Evolutionary conservation across 2,888 invertebrate genomes (phyloP), one percentile per base, ranked within the genome.

Genomic region (Patella depressa): DNA sequence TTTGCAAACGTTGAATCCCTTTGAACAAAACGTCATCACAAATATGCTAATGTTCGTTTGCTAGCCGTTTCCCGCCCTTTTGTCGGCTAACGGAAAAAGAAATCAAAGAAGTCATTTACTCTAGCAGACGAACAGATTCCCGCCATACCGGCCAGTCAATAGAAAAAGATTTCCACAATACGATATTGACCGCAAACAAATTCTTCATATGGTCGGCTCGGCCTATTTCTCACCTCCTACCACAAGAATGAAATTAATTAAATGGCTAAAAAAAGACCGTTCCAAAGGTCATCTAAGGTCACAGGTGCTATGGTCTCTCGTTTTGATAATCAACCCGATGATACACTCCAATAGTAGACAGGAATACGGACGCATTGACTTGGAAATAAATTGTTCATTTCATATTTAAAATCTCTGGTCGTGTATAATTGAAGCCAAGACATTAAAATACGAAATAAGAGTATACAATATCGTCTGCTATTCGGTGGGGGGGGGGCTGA

Each of bases 1-100:
- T 65, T 65, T 65, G 24, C 65, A 65, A 65, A 65, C 65, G 65
- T 12, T 24, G 19, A 19, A 24, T 19, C 5, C 65, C 24, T 65
- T 65, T 65, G 65, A 65, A 65, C 65, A 19, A 19, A 24, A 65
- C 65, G 65, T 65, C 65, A 65, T 65, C 65, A 65, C 65, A 65
- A 65, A 65, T 14, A 19, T 24, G 65, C 19, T 65, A 65, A 65
- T 65, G 65, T 65, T 24, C 65, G 65, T 19, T 65, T 65, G 24
- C 65, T 65, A 65, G 65, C 65, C 65, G 24, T 65, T 65, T 65
- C 65, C 65, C 65, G 65, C 65, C 65, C 65, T 65, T 19, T 65
- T 65, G 65, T 65, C 65, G 65, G 65, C 65, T 65, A 24, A 19
- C 19, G 65, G 65, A 45, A 65, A 65, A 65, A 65, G 2, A 65